These are phyloP conservation scores for Catharus bicknelli DNA, from an alignment of 2,113 vertebrate genomes.

Conservation along the genomic window DNA sequence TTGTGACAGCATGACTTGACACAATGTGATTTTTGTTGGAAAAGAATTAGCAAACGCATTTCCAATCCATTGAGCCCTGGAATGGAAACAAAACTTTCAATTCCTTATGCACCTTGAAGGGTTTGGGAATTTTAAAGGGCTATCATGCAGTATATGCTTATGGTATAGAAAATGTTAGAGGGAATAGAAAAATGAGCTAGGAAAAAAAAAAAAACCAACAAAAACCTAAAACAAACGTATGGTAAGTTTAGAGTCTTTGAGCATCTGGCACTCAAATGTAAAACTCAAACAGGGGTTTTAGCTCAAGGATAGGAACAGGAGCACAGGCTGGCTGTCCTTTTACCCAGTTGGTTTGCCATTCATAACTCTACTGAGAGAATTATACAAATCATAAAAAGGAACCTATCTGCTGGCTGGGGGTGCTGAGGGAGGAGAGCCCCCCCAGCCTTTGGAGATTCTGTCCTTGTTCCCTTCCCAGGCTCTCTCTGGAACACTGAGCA, in stretches of 20 bases:
- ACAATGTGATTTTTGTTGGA: background rate
- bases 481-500: rapidly evolving
- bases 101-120: background rate
- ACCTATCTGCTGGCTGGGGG: rapidly evolving
- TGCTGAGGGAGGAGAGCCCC: background rate
- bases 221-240: background rate
- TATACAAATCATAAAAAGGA: background rate
- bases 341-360: background rate
- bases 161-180: background rate
- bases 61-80: background rate
- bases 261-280: background rate
- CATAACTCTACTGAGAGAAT: background rate
- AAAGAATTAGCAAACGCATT: background rate
- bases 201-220: background rate
- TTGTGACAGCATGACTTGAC: background rate
- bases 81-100: background rate
- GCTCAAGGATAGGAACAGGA: rapidly evolving
- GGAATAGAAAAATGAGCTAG: background rate
- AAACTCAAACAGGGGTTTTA: background rate
- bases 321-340: background rate
- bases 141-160: background rate
- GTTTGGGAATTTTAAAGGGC: background rate
- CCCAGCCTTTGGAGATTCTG: background rate
- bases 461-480: background rate
- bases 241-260: background rate